phyloP scores from a whole-genome alignment of 2,797 vertebrate species.

The Crypturellus tataupa region DNA sequence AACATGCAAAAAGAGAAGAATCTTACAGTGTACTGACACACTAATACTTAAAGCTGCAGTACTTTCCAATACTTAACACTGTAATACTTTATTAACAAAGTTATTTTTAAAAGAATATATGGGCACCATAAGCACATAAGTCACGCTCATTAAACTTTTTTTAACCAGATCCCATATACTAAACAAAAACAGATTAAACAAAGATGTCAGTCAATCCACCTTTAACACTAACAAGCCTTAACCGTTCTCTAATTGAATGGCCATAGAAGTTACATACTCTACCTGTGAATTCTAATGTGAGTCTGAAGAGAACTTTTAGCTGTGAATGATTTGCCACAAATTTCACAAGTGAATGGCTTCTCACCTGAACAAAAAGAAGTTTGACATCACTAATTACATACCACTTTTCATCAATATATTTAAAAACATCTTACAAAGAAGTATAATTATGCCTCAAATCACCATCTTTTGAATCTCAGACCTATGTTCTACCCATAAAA shows the following conservation, averaged over 20 bases:
- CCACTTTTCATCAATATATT: background rate
- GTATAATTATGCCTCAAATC: background rate
- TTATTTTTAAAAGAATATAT: background rate
- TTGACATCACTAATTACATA: background rate
- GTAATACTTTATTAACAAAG: background rate
- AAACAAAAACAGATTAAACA: background rate
- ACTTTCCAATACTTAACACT: background rate
- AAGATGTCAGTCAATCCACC: background rate
- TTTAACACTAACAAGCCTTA: background rate
- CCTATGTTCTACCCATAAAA: background rate
- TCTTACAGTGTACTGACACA: background rate
- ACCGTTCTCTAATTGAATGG: background rate
- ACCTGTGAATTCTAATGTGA: constrained; percentile 98
- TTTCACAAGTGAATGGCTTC: constrained; percentile 98
- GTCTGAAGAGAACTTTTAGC: constrained; percentile 97
- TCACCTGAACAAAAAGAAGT: constrained; percentile 86
- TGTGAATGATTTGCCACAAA: constrained; percentile 98
- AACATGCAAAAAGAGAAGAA: background rate
- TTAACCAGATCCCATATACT: background rate
- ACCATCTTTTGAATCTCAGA: background rate
- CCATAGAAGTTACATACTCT: background rate
- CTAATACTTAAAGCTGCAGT: background rate
- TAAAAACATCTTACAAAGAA: background rate
- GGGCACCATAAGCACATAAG: background rate
- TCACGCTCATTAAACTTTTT: background rate